Percentiles rank a stretch among this genome's conserved stretches.
Conservation (phyloP, 2,113 vertebrate genomes). For the Scolopax mira region DNA sequence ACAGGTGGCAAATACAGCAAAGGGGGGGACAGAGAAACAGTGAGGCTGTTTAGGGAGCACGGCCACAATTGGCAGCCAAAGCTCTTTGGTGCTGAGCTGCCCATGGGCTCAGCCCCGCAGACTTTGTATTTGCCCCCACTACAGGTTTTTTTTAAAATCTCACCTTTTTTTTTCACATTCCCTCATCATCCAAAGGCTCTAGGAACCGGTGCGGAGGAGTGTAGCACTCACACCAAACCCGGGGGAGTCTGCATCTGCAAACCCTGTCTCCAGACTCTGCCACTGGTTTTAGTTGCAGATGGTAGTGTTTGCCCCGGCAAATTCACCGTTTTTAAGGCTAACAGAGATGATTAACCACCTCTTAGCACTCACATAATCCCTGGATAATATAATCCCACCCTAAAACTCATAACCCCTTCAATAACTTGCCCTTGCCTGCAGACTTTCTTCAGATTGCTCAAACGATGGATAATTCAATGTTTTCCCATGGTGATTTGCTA, state of each 20-base stretch:
- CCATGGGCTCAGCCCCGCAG: neutral
- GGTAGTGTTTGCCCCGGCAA: neutral
- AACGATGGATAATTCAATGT: neutral
- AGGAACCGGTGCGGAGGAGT: neutral
- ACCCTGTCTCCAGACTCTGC: neutral
- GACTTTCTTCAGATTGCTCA: neutral
- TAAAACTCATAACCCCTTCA: neutral
- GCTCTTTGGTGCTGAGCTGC: fast-evolving
- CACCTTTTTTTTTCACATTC: neutral
- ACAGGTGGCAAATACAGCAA: conserved; percentile 26
- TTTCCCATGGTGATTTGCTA: neutral
- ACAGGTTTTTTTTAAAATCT: neutral
- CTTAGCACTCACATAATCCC: neutral
- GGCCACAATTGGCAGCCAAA: fast-evolving
- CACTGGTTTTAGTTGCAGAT: neutral
- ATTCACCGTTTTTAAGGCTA: neutral
- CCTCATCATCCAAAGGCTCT: fast-evolving
- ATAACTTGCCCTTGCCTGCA: neutral
- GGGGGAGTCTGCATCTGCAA: neutral
- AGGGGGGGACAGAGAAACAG: neutral
- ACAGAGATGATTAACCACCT: neutral
- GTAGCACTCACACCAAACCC: neutral
- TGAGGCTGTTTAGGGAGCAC: neutral
- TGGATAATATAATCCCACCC: neutral
- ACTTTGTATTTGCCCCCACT: neutral